Base-by-base conservation (phyloP, 2,797 vertebrate species). In the Gorsachius magnificus region DNA sequence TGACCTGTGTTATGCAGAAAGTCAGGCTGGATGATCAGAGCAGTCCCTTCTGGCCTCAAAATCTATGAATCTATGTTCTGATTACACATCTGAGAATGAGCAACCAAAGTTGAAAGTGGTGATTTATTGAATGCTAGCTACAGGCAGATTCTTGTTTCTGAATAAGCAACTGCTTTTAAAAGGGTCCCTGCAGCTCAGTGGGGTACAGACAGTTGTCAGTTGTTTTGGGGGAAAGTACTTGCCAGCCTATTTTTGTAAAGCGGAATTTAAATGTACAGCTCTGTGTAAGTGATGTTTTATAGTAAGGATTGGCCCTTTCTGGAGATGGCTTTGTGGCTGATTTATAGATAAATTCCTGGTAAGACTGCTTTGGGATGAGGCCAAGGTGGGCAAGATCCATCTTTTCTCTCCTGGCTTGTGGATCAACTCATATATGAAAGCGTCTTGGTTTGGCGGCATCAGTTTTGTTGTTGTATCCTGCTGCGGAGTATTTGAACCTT, bases 51-150 rank as follows among this genome's bases (percentile, higher is more conserved):
- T 90, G 93, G 83, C 93, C 85, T 89, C 68, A 82, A 91, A 96
- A 94, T 94, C 96, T 93, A 68, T 90, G 95, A 77, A 92, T 92
- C 93, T 93, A 57, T 94, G 93, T 93, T 96, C 94, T 90, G 93
- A 95, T 95, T 96, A 82, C 60, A 84, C 77, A 93, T 92, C 70
- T 84, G 83, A 96, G 91, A 88, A 94, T 54, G 63, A 84, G 63
- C 77, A 96, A 82, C 80, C 46, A 5, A 53, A 90, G 93, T 68
- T 90, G 85, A 96, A 96, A 93, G 80, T 69, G 80, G 74, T 93
- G 93, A 95, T 96, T 96, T 97, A 95, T 90, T 95, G 93, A 89
- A 94, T 86, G 83, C 48, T 91, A 79, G 87, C 74, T 93, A 97
- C 88, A 86, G 87, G 58, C 82, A 90, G 72, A 71, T 93, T 95